A percentile compares a stretch with the other conserved stretches of the same genome.
Evolutionary conservation across 2,113 vertebrate species (phyloP).

Genomic region (Ceyx melanurus): DNA sequence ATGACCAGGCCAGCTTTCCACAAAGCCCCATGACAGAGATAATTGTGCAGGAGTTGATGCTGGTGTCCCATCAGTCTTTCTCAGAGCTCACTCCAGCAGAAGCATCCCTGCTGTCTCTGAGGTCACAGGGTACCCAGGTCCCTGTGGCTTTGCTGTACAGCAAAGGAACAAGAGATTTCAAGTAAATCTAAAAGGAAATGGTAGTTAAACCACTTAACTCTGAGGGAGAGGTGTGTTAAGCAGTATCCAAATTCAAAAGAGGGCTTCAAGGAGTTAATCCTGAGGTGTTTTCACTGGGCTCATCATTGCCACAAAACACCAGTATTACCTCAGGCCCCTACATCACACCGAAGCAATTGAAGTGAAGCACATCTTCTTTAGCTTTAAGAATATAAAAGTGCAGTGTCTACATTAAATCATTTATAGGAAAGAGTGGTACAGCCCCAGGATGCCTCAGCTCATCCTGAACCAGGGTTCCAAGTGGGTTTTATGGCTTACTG

Average conservation of each 20-base stretch:
- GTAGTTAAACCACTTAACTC: neutral
- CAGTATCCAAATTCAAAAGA: neutral
- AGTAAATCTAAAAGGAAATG: neutral
- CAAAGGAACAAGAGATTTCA: neutral
- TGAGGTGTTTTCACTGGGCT: neutral
- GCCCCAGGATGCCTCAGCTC: neutral
- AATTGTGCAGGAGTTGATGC: too few relatives aligned
- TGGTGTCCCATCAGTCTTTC: neutral
- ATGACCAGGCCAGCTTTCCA: neutral
- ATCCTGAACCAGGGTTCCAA: neutral
- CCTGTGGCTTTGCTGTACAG: neutral
- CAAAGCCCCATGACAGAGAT: accelerated
- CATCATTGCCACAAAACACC: neutral
- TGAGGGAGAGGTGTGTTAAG: neutral
- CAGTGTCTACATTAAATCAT: neutral
- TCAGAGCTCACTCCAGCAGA: neutral
- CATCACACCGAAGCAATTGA: neutral
- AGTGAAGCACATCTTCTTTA: neutral
- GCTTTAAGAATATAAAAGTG: neutral
- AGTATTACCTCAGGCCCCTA: neutral
- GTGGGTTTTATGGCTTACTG: neutral
- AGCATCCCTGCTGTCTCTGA: neutral
- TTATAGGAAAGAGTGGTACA: neutral
- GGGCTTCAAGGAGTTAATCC: neutral
- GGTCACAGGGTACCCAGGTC: neutral